phyloP scores from a whole-genome alignment of 2,113 vertebrate species.

The Corythornis madagascariensis region DNA sequence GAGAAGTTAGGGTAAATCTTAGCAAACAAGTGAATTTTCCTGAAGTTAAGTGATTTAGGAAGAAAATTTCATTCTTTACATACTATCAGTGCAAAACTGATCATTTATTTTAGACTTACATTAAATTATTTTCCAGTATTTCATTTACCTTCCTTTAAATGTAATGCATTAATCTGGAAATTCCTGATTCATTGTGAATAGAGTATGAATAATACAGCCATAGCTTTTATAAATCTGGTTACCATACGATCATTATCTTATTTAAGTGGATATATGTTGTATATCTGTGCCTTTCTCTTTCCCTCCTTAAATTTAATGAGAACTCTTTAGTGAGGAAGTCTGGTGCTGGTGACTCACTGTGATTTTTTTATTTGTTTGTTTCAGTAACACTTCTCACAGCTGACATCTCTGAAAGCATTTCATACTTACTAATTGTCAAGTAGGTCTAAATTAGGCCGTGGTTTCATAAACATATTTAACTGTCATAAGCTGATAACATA shows the following conservation, averaged over 20 bases:
- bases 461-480: not conserved
- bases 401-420: not conserved
- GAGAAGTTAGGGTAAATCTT: not conserved
- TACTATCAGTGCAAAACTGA: not conserved
- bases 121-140: not conserved
- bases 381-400: slow-evolving; percentile 36
- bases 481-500: not conserved
- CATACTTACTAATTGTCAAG: slow-evolving; percentile 12
- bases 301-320: not conserved
- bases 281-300: not conserved
- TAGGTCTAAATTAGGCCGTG: not conserved
- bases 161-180: not conserved
- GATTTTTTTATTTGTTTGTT: not conserved
- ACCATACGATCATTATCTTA: not conserved
- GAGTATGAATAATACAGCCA: not conserved
- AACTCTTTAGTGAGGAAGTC: not conserved
- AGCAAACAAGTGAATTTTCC: not conserved
- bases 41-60: not conserved
- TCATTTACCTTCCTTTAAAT: not conserved
- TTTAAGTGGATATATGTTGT: not conserved
- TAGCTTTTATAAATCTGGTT: not conserved
- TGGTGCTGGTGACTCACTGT: slow-evolving; percentile 16
- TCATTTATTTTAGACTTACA: not conserved
- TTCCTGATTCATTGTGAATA: not conserved
- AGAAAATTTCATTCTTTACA: not conserved